Percentiles rank a stretch among this genome's conserved stretches.
phyloP scores from a whole-genome alignment of 2,888 invertebrate species.

The Himalopsyche anomala region DNA sequence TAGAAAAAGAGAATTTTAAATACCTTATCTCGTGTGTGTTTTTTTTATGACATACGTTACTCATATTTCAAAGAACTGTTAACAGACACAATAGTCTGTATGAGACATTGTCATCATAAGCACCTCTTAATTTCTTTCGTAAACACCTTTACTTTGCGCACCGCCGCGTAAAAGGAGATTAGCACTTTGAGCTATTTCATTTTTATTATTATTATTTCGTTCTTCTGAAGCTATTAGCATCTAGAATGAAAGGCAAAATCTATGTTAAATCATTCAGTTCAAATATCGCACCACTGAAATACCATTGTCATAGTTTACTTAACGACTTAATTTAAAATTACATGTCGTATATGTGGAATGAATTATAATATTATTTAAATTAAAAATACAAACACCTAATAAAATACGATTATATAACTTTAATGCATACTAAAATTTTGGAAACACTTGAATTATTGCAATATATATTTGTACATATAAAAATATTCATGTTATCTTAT shows the following conservation, averaged over 20 bases:
- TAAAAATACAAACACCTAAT: too few relatives aligned
- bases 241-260: not conserved
- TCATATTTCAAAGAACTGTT: not conserved
- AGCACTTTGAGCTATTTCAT: slow-evolving; percentile 57
- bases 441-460: too few relatives aligned
- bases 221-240: slow-evolving; percentile 34
- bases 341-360: too few relatives aligned
- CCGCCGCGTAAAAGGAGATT: slow-evolving; percentile 61
- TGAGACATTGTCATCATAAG: slow-evolving; percentile 53
- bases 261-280: not conserved
- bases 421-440: too few relatives aligned
- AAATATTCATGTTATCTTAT: too few relatives aligned
- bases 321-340: too few relatives aligned
- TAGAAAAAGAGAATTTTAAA: too few relatives aligned
- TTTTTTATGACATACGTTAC: not conserved
- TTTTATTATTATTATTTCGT: slow-evolving; percentile 43
- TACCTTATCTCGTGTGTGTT: not conserved
- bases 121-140: slow-evolving; percentile 61
- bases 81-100: slow-evolving; percentile 6
- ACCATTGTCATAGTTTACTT: not conserved
- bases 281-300: slow-evolving; percentile 7
- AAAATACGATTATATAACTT: too few relatives aligned
- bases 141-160: slow-evolving; percentile 56
- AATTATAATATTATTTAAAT: too few relatives aligned
- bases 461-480: too few relatives aligned